Evolutionary conservation across 2,888 invertebrate species (phyloP).

Genomic region (Dendrolimus houi): DNA sequence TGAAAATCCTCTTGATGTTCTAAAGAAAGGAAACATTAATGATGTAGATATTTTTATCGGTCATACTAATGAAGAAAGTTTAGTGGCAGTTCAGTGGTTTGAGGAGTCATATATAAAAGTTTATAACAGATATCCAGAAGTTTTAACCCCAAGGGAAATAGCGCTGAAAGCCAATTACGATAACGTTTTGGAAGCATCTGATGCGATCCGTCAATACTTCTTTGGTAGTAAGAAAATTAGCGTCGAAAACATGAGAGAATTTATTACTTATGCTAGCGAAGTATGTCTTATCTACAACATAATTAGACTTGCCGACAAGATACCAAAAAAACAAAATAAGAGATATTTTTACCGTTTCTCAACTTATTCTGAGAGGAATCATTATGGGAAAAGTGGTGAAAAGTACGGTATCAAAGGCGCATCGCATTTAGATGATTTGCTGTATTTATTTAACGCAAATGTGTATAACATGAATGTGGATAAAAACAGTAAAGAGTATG

Average conservation of each 20-base stretch:
- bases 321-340: conserved; percentile 11
- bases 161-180: conserved; percentile 17
- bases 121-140: conserved; percentile 28
- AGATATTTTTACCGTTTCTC: conserved; percentile 33
- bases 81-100: conserved; percentile 15
- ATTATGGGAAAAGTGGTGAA: conserved; percentile 23
- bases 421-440: conserved; percentile 42
- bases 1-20: conserved; percentile 22
- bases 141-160: conserved; percentile 34
- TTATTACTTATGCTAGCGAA: conserved; percentile 23
- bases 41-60: conserved; percentile 82
- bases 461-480: conserved; percentile 24
- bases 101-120: conserved; percentile 11
- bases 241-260: conserved; percentile 22
- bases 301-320: conserved; percentile 10
- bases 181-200: conserved; percentile 25
- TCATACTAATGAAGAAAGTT: conserved; percentile 80
- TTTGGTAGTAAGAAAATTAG: conserved; percentile 25
- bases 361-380: conserved; percentile 33
- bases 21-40: conserved; percentile 56
- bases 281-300: conserved; percentile 21
- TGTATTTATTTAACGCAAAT: conserved; percentile 42
- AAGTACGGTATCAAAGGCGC: conserved; percentile 35
- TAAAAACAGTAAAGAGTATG: conserved; percentile 27
- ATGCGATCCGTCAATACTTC: conserved; percentile 32